Conservation (phyloP, 2,888 invertebrate species). For the Meta bourneti region DNA sequence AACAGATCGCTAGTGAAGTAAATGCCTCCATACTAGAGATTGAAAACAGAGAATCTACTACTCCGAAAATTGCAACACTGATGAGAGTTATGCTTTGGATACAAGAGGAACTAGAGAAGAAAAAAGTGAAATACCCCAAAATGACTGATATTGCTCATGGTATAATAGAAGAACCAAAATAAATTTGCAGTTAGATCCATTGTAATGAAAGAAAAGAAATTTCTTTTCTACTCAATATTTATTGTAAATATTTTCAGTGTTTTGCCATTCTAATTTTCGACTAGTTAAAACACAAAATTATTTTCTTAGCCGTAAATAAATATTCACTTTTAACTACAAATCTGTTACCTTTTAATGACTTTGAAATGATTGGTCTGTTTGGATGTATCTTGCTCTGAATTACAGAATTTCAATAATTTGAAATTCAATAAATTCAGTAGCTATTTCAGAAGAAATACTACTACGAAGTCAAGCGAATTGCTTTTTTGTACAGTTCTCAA, state of each 20-base stretch:
- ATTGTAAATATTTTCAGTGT: conserved; percentile 52
- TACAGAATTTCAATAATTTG: too few species aligned
- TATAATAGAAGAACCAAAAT: conserved; percentile 87
- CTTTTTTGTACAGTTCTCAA: too few species aligned
- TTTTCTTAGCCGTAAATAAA: conserved; percentile 51
- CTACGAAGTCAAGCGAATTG: too few species aligned
- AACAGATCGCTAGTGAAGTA: conserved; percentile 89
- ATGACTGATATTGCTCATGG: conserved; percentile 91
- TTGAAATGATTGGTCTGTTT: too few species aligned
- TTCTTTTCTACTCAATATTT: conserved; percentile 18
- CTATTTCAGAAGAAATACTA: too few species aligned
- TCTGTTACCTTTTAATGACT: background rate
- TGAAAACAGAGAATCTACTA: conserved; percentile 94
- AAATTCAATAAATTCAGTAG: too few species aligned
- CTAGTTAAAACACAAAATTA: conserved; percentile 46
- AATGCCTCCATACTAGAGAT: conserved; percentile 97
- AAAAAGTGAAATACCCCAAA: conserved; percentile 96
- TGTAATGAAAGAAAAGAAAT: background rate
- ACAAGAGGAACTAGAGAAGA: conserved; percentile 95
- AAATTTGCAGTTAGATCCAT: background rate
- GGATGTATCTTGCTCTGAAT: too few species aligned
- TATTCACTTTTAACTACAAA: conserved; percentile 39
- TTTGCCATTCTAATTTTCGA: conserved; percentile 14
- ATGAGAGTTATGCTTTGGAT: conserved; percentile 97
- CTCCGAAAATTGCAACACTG: conserved; percentile 93